Evolutionary conservation across 2,888 invertebrate genomes (phyloP), one percentile per base, ranked within the genome.

Genomic region (Phyto melanocephala): DNA sequence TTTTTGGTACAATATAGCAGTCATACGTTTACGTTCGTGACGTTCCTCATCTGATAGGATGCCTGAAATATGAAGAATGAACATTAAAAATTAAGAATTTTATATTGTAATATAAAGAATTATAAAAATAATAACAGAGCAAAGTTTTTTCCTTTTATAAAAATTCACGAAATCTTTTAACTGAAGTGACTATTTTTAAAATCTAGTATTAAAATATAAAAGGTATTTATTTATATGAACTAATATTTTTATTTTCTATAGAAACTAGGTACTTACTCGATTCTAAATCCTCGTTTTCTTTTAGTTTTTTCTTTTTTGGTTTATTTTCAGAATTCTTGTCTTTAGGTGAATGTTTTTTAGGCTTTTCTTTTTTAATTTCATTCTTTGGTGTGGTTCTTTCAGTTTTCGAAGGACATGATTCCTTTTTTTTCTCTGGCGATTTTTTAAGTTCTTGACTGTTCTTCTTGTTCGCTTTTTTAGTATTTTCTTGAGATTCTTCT

Each of bases 1-100:
- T 85, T 94, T 94, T 84, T 95, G 94, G 90, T 96, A 98, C 24
- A 94, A 91, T 45, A 93, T 92, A 0, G 94, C 93, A 0, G 93
- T 92, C 85, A 94, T 92, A 75, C 94, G 93, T 87, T 93, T 95
- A 56, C 94, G 94, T 87, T 95, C 95, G 88, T 93, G 93, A 17
- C 93, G 92, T 85, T 95, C 95, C 89, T 95, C 94, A 90, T 94
- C 95, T 20, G 89, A 86, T 0, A 91, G 33, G 2, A 90, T 86
- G 81, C 88, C 88, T 88, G 8, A 5, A 84, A 74, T 45, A 2
- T 11, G 17, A 63, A 40, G n/a, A 50, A 65, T 50, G 33, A 54
- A 11, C 1, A 42, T 40, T 5, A 35, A 40, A 24, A 35, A 7
- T 20, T 10, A 24, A n/a, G n/a, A n/a, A n/a, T n/a, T n/a, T n/a